A percentile compares a stretch with the other conserved stretches of the same genome.
Evolutionary conservation across 2,113 vertebrate species (phyloP).

Genomic region (cattle (Bos taurus)): DNA sequence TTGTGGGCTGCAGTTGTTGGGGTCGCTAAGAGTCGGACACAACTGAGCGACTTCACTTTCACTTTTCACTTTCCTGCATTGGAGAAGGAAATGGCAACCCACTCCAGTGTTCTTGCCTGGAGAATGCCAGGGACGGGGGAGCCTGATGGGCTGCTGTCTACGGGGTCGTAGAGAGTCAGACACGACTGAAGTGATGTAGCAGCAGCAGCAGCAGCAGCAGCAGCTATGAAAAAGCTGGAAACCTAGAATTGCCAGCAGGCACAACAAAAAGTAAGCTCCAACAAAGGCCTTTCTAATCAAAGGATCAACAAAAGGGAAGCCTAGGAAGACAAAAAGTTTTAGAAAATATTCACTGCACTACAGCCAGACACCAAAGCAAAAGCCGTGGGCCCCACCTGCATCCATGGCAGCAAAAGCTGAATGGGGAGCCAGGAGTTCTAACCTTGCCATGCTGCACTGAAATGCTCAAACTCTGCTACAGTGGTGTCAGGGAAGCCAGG

Average conservation of each 20-base stretch:
- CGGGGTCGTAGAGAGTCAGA: no score
- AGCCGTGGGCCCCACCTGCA: fast-evolving
- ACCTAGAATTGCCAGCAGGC: neutral
- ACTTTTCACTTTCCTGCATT: no score
- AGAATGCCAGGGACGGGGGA: no score
- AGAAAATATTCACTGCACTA: neutral
- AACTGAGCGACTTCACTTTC: no score
- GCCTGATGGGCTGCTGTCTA: no score
- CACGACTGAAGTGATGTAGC: no score
- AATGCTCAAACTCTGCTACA: fast-evolving
- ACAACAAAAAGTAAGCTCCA: neutral
- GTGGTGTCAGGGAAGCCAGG: fast-evolving
- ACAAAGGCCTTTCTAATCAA: neutral
- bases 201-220: no score
- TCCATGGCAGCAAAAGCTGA: neutral
- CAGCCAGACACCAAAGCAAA: neutral
- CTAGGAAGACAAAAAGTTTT: neutral
- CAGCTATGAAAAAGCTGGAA: neutral
- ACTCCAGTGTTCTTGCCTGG: no score
- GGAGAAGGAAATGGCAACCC: no score
- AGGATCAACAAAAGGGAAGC: neutral
- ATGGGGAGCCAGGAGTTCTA: neutral
- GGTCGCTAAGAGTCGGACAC: no score
- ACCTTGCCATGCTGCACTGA: neutral
- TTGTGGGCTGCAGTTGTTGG: no score